A percentile compares a stretch with the other conserved stretches of the same genome.
Evolutionary conservation across 2,113 vertebrate genomes (phyloP).

Genomic region (Actenoides hombroni): DNA sequence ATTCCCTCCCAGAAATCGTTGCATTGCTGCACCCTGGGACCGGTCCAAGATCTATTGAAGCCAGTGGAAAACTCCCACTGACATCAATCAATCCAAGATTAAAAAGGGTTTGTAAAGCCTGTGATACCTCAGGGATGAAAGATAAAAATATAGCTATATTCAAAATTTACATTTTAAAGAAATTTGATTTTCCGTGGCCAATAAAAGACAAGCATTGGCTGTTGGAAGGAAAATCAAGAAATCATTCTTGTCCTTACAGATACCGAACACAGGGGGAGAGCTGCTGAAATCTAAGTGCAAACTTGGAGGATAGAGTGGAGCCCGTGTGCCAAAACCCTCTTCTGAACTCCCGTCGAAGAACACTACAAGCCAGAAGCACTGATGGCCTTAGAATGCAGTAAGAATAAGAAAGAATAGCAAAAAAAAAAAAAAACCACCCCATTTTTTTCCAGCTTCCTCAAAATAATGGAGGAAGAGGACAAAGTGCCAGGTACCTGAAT

Average conservation of each 20-base stretch:
- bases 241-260: neutral
- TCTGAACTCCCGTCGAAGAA: neutral
- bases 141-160: neutral
- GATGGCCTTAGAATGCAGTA: rapidly evolving
- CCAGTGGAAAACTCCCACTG: neutral
- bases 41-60: neutral
- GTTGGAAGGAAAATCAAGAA: neutral
- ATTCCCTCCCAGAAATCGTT: neutral
- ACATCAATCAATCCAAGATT: neutral
- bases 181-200: neutral
- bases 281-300: neutral
- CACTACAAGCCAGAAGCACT: neutral
- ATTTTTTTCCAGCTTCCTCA: neutral
- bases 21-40: constrained; percentile 32
- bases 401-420: neutral
- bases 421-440: neutral
- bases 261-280: neutral
- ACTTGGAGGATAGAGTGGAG: neutral
- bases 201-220: neutral
- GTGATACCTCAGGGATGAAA: neutral
- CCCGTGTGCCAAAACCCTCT: neutral
- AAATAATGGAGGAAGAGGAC: neutral
- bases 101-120: neutral
- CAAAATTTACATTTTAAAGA: neutral
- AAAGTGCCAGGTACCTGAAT: neutral